Base-by-base conservation (phyloP, 2,888 invertebrate species). In the Uropetala carovei region DNA sequence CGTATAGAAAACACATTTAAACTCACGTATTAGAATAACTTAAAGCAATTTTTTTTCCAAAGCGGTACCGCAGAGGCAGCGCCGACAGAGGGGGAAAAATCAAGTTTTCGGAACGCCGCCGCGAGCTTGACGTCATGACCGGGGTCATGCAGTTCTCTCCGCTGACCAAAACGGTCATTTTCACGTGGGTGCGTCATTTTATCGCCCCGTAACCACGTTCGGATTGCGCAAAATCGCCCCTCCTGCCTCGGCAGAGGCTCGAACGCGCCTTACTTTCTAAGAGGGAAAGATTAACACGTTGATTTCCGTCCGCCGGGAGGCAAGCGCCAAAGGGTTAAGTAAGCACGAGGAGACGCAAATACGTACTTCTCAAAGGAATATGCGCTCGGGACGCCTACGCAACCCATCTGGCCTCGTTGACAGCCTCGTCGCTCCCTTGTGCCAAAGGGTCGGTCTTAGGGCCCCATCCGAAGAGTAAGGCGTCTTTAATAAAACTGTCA, bases 281-380 rank as follows among this genome's bases (percentile, higher is more conserved):
- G 68, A 22, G 68, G 43, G 43, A 5, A 43, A 75, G 75, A 75
- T 75, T 75, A 75, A 75, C 75, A 75, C 75, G 75, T 75, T 27
- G 22, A 9, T 43, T 43, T 43, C 43, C 1, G 43, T 43, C 22
- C 13, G 75, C 64, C 11, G 64, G 14, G 64, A 64, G 64, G 64
- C 16, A 64, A 64, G 64, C 75, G 75, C 75, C 75, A 75, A 75
- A 75, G 75, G 75, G 75, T 75, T 75, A 75, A 75, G 75, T 75
- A 75, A 75, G 75, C 75, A 75, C 22, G 75, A 22, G 75, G 75
- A 75, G 75, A 22, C 75, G 75, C 75, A 75, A 75, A 75, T 75
- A 75, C 75, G 75, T 75, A 27, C 68, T 68, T 68, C 68, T 68
- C 75, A 27, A 27, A 75, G 75, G 75, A 22, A 75, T 75, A 75